Evolutionary conservation across 2,113 vertebrate species (phyloP).

Genomic region (Ovis canadensis): DNA sequence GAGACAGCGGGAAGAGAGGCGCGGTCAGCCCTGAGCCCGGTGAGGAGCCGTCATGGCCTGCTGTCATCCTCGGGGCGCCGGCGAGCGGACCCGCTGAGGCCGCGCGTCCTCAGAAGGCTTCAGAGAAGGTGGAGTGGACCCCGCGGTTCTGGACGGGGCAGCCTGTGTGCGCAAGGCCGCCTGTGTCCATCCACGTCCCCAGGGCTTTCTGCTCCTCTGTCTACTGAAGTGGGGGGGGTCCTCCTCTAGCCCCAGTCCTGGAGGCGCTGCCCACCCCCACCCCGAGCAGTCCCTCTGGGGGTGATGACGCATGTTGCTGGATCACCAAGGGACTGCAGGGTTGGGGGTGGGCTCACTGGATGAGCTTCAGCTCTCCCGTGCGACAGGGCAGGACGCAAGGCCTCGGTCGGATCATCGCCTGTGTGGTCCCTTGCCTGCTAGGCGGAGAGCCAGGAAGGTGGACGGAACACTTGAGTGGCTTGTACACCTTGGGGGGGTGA

Average conservation of each 20-base stretch:
- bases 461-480: not conserved
- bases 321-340: not conserved
- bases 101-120: not conserved
- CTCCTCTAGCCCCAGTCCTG: not conserved
- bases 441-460: not conserved
- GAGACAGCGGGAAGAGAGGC: slow-evolving; percentile 55
- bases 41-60: not conserved
- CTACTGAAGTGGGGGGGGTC: not conserved
- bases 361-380: not conserved
- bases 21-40: not conserved
- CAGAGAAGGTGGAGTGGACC: not conserved
- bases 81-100: not conserved
- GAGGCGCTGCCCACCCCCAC: accelerated
- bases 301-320: not conserved
- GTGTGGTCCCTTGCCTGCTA: not conserved
- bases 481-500: accelerated
- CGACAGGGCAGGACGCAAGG: accelerated
- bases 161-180: accelerated
- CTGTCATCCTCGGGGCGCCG: not conserved
- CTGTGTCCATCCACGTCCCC: not conserved
- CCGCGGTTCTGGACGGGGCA: not conserved
- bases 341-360: not conserved
- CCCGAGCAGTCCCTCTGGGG: no score
- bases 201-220: not conserved
- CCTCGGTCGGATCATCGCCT: not conserved